phyloP scores from a whole-genome alignment of 2,797 vertebrate species.

The Xenopus petersii region DNA sequence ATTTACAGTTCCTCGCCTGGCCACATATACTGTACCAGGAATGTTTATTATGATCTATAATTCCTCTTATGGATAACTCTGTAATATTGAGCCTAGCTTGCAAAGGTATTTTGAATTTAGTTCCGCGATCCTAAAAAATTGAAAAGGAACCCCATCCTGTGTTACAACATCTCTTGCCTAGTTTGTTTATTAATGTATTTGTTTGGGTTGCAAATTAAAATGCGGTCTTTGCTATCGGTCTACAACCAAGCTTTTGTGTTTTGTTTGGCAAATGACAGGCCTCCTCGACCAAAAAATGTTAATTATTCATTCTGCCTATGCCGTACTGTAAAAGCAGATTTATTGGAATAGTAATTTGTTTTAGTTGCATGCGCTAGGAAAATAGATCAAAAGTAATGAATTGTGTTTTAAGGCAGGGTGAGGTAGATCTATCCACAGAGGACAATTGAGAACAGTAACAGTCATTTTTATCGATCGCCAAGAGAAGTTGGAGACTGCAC shows the following conservation, averaged over 20 bases:
- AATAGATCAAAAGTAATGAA: slow-evolving; percentile 64
- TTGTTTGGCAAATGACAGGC: slow-evolving; percentile 48
- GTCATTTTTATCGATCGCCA: slow-evolving; percentile 30
- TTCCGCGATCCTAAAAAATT: too few species aligned
- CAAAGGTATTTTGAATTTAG: too few species aligned
- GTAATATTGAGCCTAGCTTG: too few species aligned
- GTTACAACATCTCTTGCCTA: background rate
- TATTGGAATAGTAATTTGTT: slow-evolving; percentile 61
- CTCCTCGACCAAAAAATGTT: slow-evolving; percentile 44
- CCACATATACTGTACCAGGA: too few species aligned
- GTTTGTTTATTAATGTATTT: background rate
- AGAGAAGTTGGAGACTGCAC: slow-evolving; percentile 23
- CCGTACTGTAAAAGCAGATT: slow-evolving; percentile 57
- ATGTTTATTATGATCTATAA: too few species aligned
- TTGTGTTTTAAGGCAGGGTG: slow-evolving; percentile 61
- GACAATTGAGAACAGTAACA: slow-evolving; percentile 59
- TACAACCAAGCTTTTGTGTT: slow-evolving; percentile 17
- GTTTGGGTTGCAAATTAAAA: slow-evolving; percentile 19
- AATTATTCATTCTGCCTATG: slow-evolving; percentile 58
- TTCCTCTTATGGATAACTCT: too few species aligned
- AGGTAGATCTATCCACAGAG: slow-evolving; percentile 60
- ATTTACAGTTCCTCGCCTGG: too few species aligned
- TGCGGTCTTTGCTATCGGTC: slow-evolving; percentile 32
- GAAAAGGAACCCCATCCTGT: too few species aligned
- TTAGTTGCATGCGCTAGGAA: slow-evolving; percentile 59